Conservation (phyloP, 2,797 vertebrate genomes). For the Pseudochaenichthys georgianus region DNA sequence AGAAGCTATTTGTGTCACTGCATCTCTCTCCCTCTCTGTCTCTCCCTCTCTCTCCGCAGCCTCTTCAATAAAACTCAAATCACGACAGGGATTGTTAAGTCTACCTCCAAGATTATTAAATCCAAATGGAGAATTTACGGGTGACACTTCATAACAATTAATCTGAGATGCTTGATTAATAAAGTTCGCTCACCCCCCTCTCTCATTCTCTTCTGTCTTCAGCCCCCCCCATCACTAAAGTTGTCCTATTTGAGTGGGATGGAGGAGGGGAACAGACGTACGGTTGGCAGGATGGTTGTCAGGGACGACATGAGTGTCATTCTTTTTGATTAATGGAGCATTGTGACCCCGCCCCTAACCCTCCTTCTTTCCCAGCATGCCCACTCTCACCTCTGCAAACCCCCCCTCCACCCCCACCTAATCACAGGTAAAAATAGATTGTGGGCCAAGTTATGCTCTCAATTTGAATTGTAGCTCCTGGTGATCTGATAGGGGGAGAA, state of each 20-base stretch:
- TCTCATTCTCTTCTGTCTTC: slow-evolving; percentile 27
- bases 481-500: slow-evolving; percentile 30
- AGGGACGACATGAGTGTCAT: slow-evolving; percentile 90
- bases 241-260: slow-evolving; percentile 79
- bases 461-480: slow-evolving; percentile 41
- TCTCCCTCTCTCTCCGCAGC: slow-evolving; percentile 68
- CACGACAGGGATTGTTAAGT: slow-evolving; percentile 90
- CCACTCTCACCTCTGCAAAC: slow-evolving; percentile 70
- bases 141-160: slow-evolving; percentile 97
- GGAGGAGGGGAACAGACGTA: slow-evolving; percentile 69
- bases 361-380: slow-evolving; percentile 69
- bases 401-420: slow-evolving; percentile 26
- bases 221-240: slow-evolving; percentile 71
- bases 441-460: slow-evolving; percentile 68
- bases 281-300: slow-evolving; percentile 84
- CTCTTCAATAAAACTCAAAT: slow-evolving; percentile 91
- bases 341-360: slow-evolving; percentile 86
- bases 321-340: slow-evolving; percentile 95
- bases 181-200: slow-evolving; percentile 83
- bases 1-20: slow-evolving; percentile 92
- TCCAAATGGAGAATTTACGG: slow-evolving; percentile 94
- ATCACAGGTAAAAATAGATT: slow-evolving; percentile 82
- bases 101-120: slow-evolving; percentile 93
- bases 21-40: slow-evolving; percentile 60
- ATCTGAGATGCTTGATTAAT: slow-evolving; percentile 95